Evolutionary conservation across 1,140 invertebrate species (phyloP).

Genomic region (Rhizoglyphus robini): DNA sequence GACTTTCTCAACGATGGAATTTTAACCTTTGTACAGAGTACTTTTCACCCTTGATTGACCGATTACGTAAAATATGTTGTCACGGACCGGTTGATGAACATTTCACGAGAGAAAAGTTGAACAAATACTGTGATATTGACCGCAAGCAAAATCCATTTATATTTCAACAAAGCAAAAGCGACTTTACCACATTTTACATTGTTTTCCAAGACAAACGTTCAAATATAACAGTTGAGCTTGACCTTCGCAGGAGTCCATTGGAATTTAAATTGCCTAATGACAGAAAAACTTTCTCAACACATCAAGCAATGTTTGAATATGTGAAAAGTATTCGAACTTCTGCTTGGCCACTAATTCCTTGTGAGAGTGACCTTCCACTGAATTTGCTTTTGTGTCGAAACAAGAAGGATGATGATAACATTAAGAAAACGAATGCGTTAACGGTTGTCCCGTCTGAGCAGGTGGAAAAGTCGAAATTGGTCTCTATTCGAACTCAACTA

Average conservation of each 20-base stretch:
- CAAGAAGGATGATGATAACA: background rate
- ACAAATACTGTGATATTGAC: conserved; percentile 51
- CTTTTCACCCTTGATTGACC: conserved; percentile 55
- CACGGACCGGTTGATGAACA: conserved; percentile 67
- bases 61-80: conserved; percentile 56
- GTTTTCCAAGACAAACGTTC: conserved; percentile 41
- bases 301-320: background rate
- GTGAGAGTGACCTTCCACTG: conserved; percentile 14
- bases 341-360: conserved; percentile 23
- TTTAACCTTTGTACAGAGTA: conserved; percentile 70
- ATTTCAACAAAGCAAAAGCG: conserved; percentile 58
- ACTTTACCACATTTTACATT: conserved; percentile 48
- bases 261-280: background rate
- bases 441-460: background rate
- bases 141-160: conserved; percentile 60
- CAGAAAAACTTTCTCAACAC: background rate
- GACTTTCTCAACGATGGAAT: conserved; percentile 71
- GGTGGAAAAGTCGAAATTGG: conserved; percentile 7
- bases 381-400: conserved; percentile 10
- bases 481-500: background rate
- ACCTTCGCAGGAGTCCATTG: background rate
- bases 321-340: background rate
- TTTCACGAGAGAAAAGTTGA: conserved; percentile 66
- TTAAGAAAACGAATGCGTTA: conserved; percentile 2
- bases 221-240: background rate